phyloP scores from a whole-genome alignment of 2,113 vertebrate species.

The Gulo gulo region DNA sequence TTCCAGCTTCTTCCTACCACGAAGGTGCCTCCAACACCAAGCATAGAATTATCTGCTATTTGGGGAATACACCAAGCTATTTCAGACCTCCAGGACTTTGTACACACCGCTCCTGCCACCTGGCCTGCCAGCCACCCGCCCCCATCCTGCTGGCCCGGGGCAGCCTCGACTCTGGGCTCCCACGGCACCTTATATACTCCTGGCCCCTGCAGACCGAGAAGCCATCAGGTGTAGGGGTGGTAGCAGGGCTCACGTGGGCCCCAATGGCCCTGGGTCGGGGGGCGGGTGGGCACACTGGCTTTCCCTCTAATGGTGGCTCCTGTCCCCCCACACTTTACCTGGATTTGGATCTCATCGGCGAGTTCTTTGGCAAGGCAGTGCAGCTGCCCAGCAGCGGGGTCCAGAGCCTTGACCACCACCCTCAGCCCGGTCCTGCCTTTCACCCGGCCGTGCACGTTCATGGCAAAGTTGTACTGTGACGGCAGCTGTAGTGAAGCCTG shows the following conservation, averaged over 20 bases:
- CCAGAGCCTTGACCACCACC: constrained; percentile 87
- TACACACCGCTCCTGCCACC: fast-evolving
- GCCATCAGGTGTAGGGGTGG: not conserved
- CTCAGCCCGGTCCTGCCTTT: constrained; percentile 92
- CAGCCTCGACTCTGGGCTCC: not conserved
- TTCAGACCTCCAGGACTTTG: not conserved
- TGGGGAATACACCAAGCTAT: not conserved
- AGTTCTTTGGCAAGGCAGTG: constrained; percentile 85
- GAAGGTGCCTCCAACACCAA: not conserved
- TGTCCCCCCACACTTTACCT: constrained; percentile 81
- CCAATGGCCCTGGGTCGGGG: not conserved
- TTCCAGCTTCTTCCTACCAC: not conserved
- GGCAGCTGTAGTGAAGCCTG: constrained; percentile 91
- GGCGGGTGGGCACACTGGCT: fast-evolving
- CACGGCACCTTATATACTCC: not conserved
- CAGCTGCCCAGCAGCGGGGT: constrained; percentile 87
- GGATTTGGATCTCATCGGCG: constrained; percentile 94
- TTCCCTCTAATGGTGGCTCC: fast-evolving
- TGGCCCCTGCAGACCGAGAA: not conserved
- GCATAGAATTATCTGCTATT: not conserved
- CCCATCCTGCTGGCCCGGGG: fast-evolving
- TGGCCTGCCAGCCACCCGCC: not conserved
- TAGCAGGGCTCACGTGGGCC: not conserved
- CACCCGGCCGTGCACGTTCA: constrained; percentile 88
- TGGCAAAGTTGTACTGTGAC: constrained; percentile 91